Base-by-base conservation (phyloP, 2,113 vertebrate species). In the Scolopax mira region DNA sequence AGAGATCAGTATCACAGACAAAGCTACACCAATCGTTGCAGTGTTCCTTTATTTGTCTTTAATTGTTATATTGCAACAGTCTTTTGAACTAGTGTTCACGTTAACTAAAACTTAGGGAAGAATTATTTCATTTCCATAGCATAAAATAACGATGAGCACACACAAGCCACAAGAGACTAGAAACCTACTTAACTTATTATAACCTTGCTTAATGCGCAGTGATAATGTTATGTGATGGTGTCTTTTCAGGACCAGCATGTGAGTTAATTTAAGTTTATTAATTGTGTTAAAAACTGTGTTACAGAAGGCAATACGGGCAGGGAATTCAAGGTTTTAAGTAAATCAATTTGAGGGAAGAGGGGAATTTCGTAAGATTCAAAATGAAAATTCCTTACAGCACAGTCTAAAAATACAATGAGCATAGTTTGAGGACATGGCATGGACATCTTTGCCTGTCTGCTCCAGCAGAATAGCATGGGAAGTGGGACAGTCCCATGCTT, bases 311-410 rank as follows among this genome's bases (percentile, higher is more conserved):
- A 18, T 37, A 89, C 73, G 35, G 49, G 35, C 37, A 91, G 73
- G 83, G 83, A 97, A 97, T 93, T 93, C 62, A 65, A 61, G 79
- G 49, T 77, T 94, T 94, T 70, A 97, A 94, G 62, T 92, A 95
- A 97, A 79, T 17, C 33, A 88, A 10, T 72, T 49, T 78, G 71
- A 95, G 28, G 21, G 49, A 89, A 69, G 39, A 92, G 27, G 12
- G 28, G 42, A 78, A 86, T 91, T 93, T 81, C 35, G 3, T 28
- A 89, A 85, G 24, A 61, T 16, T 15, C 13, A 52, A 92, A 94
- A 90, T 44, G 42, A 12, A 64, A 77, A 75, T 69, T 37, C 19
- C 55, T 89, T 96, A 93, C 79, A 90, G 70, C 35, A 87, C 35
- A 57, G 41, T 55, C 80, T 91, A 64, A 85, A 96, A 91, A 62